phyloP scores from a whole-genome alignment of 1,140 invertebrate genomes.

The Cardiocondyla obscurior region DNA sequence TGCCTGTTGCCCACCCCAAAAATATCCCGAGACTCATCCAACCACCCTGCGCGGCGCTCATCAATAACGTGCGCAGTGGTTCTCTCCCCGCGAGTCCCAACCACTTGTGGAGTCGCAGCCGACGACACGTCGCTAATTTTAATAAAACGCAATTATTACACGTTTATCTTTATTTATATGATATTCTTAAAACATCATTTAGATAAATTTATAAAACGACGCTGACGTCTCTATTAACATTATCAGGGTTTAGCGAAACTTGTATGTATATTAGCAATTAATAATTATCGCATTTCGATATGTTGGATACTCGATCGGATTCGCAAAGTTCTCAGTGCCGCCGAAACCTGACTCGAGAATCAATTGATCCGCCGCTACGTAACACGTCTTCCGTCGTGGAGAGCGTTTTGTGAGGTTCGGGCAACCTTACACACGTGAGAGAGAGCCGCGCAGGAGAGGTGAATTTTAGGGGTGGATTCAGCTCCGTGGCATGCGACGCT shows the following conservation, averaged over 20 bases:
- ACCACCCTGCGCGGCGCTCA: constrained; percentile 65
- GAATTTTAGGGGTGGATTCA: constrained; percentile 74
- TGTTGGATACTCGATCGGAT: not conserved
- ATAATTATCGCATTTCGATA: not conserved
- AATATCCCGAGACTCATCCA: constrained; percentile 71
- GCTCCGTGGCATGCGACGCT: constrained; percentile 75
- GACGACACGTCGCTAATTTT: not conserved
- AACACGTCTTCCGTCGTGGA: constrained; percentile 21
- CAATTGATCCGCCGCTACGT: constrained; percentile 37
- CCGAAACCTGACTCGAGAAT: constrained; percentile 18
- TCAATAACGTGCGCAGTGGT: constrained; percentile 70
- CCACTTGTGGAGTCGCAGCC: constrained; percentile 65
- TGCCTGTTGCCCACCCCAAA: constrained; percentile 71
- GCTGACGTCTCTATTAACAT: not conserved
- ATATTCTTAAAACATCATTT: not conserved
- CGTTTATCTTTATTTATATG: not conserved
- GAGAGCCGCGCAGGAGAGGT: constrained; percentile 64
- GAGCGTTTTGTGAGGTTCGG: constrained; percentile 47
- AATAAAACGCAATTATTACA: not conserved
- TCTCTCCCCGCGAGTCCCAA: constrained; percentile 61
- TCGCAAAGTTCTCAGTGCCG: not conserved
- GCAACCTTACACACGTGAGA: constrained; percentile 72
- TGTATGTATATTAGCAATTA: not conserved
- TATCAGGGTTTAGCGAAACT: not conserved
- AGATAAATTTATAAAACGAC: not conserved